Conservation (phyloP, 2,113 vertebrate species). For the Aegypius monachus region DNA sequence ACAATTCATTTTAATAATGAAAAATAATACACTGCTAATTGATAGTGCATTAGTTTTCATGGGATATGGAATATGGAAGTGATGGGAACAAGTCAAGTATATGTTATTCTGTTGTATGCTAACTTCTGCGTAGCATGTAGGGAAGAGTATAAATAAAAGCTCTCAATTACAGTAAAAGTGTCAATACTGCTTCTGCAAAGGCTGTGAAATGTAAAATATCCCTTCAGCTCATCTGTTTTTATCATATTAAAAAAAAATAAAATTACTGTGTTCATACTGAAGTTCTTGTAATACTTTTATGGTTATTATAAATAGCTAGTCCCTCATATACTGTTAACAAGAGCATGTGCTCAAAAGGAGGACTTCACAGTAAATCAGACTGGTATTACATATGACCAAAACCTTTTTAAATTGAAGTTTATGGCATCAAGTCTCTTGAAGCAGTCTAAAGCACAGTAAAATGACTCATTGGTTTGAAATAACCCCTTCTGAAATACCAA, state of each 20-base stretch:
- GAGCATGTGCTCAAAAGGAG: not conserved
- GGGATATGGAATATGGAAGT: not conserved
- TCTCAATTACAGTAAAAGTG: not conserved
- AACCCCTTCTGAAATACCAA: not conserved
- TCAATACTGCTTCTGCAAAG: not conserved
- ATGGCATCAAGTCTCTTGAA: not conserved
- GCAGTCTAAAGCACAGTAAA: not conserved
- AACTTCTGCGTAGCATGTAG: not conserved
- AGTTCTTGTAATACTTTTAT: not conserved
- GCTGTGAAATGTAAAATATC: not conserved
- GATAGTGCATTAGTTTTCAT: not conserved
- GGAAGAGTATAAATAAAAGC: not conserved
- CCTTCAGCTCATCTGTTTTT: not conserved
- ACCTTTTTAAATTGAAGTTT: not conserved
- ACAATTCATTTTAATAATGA: slow-evolving; percentile 31
- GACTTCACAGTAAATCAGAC: not conserved
- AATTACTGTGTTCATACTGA: not conserved
- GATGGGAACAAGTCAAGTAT: not conserved
- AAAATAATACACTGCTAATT: not conserved
- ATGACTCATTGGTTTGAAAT: not conserved
- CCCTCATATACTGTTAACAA: not conserved
- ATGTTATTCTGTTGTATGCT: not conserved
- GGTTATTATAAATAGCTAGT: not conserved
- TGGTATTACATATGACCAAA: not conserved
- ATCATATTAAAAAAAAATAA: not conserved